A percentile compares a stretch with the other conserved stretches of the same genome.
phyloP scores from a whole-genome alignment of 1,140 invertebrate species.

The Chironomus tepperi region DNA sequence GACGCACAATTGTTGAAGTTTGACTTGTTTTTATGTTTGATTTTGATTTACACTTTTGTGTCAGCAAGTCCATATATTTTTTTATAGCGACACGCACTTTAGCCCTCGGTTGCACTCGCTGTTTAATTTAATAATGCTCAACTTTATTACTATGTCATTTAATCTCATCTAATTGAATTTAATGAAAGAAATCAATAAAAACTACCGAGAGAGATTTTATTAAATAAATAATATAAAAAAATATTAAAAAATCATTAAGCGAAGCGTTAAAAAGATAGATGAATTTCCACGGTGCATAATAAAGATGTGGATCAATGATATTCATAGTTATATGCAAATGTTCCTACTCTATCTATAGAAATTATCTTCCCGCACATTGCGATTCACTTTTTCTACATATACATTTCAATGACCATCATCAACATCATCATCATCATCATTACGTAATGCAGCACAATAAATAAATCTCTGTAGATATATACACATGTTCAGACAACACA shows the following conservation, averaged over 20 bases:
- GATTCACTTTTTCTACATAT: neutral
- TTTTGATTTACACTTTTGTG: slow-evolving; percentile 2
- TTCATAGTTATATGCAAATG: slow-evolving; percentile 8
- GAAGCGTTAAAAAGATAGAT: slow-evolving; percentile 8
- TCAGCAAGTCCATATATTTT: neutral
- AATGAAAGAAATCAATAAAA: too few species aligned
- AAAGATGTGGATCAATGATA: neutral
- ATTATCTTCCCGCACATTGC: slow-evolving; percentile 3
- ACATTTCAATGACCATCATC: slow-evolving; percentile 17
- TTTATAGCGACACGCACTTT: neutral
- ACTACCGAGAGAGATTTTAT: neutral
- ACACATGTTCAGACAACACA: slow-evolving; percentile 4
- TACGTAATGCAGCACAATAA: slow-evolving; percentile 18
- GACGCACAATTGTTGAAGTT: neutral
- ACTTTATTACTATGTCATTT: too few species aligned
- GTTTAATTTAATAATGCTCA: too few species aligned
- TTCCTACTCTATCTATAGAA: too few species aligned
- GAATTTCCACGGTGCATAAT: neutral
- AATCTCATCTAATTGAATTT: too few species aligned
- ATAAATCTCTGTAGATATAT: neutral
- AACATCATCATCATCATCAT: slow-evolving; percentile 1
- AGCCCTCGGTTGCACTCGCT: neutral
- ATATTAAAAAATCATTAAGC: neutral
- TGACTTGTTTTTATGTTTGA: neutral
- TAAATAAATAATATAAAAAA: neutral